Evolutionary conservation across 2,888 invertebrate genomes (phyloP).

Genomic region (Seira ritae): DNA sequence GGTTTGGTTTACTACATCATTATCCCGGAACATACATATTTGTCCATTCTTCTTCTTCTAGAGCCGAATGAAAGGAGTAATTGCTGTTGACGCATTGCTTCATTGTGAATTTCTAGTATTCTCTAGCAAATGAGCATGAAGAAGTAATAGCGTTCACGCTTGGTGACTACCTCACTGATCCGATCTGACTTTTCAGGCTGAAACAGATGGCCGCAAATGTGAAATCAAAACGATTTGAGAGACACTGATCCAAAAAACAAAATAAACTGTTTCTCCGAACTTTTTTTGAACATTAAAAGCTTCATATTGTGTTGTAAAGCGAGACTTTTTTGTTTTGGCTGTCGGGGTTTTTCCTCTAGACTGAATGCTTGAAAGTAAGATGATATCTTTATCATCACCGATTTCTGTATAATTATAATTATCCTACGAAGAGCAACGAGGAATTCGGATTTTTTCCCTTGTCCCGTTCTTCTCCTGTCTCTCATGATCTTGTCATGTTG

Average conservation of each 20-base stretch:
- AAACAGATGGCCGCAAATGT: slow-evolving; percentile 64
- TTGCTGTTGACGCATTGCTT: no score
- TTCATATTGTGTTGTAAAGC: slow-evolving; percentile 17
- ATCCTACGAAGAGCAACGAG: not conserved
- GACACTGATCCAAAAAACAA: slow-evolving; percentile 30
- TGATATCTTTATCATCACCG: slow-evolving; percentile 40
- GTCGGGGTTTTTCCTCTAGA: not conserved
- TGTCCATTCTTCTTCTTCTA: no score
- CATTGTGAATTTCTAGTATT: no score
- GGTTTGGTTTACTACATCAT: no score
- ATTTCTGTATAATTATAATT: slow-evolving; percentile 8
- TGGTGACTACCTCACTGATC: slow-evolving; percentile 58
- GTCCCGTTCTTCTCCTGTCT: slow-evolving; percentile 17
- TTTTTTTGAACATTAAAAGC: slow-evolving; percentile 13
- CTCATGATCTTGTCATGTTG: slow-evolving; percentile 50
- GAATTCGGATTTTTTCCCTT: slow-evolving; percentile 30
- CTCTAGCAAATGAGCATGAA: slow-evolving; percentile 40
- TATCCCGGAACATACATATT: no score
- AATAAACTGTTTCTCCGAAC: slow-evolving; percentile 4
- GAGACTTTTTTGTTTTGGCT: not conserved
- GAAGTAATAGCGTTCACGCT: slow-evolving; percentile 52
- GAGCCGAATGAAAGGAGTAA: no score
- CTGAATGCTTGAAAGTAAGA: slow-evolving; percentile 1
- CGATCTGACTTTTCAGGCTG: slow-evolving; percentile 55
- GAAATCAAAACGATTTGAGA: slow-evolving; percentile 62